phyloP scores from a whole-genome alignment of 2,888 invertebrate species.

The Disparrhopalites patrizii region DNA sequence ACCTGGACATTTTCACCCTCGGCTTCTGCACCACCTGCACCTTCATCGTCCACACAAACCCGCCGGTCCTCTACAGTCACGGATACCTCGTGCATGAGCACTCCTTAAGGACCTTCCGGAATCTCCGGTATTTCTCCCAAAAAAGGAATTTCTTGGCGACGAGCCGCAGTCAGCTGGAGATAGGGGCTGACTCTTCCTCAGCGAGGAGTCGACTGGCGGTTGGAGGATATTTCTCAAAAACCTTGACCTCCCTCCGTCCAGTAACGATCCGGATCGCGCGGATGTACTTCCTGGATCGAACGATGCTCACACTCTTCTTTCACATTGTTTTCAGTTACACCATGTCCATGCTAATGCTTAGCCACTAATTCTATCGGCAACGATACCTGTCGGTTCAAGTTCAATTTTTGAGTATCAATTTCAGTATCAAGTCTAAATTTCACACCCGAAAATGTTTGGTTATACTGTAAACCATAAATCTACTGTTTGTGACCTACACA shows the following conservation, averaged over 20 bases:
- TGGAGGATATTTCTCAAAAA: background rate
- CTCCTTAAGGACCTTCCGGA: background rate
- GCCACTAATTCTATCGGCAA: too few relatives aligned
- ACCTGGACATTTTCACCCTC: background rate
- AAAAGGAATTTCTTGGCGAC: too few relatives aligned
- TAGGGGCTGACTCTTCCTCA: background rate
- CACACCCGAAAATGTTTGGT: too few relatives aligned
- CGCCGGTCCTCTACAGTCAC: constrained; percentile 2
- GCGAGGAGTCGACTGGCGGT: too few relatives aligned
- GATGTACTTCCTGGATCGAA: constrained; percentile 1
- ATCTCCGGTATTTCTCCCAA: background rate
- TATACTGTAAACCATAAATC: too few relatives aligned
- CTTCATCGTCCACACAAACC: constrained; percentile 1
- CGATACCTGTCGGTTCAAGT: too few relatives aligned
- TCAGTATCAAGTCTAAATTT: too few relatives aligned
- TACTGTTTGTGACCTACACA: too few relatives aligned
- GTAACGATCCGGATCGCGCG: background rate
- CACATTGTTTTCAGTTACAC: constrained; percentile 6
- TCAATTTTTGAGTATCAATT: too few relatives aligned
- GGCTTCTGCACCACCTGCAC: background rate
- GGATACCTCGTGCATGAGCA: background rate
- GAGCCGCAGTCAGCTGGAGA: too few relatives aligned
- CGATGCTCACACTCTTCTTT: background rate
- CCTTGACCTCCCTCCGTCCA: background rate
- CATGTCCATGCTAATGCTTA: background rate